These are phyloP conservation scores for Seriola rivoliana DNA, from an alignment of 2,113 vertebrate species.

Conservation along the genomic window DNA sequence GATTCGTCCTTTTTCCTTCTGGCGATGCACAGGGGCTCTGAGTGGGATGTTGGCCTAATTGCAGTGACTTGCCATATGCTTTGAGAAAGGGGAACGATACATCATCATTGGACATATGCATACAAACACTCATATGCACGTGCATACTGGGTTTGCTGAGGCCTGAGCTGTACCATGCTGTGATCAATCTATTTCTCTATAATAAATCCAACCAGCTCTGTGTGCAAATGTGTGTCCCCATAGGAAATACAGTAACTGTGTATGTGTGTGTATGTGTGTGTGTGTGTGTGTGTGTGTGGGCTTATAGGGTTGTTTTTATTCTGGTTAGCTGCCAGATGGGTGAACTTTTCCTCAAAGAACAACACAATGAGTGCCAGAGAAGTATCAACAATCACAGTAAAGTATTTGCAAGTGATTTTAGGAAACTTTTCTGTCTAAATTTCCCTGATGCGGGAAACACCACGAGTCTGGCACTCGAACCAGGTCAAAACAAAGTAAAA, in stretches of 20 bases:
- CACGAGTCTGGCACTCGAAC: not conserved
- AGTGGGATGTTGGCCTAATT: constrained; percentile 50
- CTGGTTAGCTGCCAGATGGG: constrained; percentile 40
- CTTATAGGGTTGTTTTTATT: constrained; percentile 37
- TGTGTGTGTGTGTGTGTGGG: constrained; percentile 6
- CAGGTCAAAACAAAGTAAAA: constrained; percentile 45
- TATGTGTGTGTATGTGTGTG: constrained; percentile 2
- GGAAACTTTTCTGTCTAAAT: constrained; percentile 42
- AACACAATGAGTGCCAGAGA: constrained; percentile 44
- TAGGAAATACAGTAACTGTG: constrained; percentile 31
- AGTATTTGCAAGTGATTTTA: constrained; percentile 55
- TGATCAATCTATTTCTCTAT: constrained; percentile 18
- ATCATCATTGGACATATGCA: constrained; percentile 60
- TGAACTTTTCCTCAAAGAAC: constrained; percentile 42
- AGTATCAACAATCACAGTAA: constrained; percentile 36
- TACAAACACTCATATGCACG: constrained; percentile 48
- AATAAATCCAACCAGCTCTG: constrained; percentile 13
- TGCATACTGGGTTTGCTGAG: constrained; percentile 2
- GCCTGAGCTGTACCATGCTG: constrained; percentile 2
- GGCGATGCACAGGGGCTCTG: constrained; percentile 17
- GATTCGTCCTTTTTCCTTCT: constrained; percentile 31
- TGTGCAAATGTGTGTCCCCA: constrained; percentile 37
- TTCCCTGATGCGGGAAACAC: constrained; percentile 38
- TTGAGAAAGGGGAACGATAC: constrained; percentile 40
- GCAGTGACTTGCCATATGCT: constrained; percentile 47